phyloP scores from a whole-genome alignment of 2,888 invertebrate species.

The Abscondita cerata region DNA sequence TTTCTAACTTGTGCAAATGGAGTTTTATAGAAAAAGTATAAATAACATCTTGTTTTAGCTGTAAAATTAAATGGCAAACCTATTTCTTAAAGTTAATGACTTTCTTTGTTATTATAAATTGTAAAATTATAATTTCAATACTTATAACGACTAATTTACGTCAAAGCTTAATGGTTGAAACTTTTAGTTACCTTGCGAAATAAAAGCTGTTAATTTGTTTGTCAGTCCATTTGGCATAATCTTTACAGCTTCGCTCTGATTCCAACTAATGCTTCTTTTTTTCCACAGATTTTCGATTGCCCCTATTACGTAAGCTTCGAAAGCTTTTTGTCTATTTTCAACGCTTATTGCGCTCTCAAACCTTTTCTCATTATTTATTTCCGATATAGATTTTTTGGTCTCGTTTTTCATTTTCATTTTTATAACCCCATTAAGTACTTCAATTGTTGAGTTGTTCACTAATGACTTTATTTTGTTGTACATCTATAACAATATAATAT shows the following conservation, averaged over 20 bases:
- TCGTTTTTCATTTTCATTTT: too few species aligned
- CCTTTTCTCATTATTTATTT: background rate
- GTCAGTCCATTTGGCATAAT: slow-evolving; percentile 10
- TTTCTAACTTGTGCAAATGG: too few species aligned
- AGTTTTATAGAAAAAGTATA: too few species aligned
- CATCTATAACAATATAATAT: slow-evolving; percentile 2
- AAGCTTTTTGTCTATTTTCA: slow-evolving; percentile 62
- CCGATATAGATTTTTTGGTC: background rate
- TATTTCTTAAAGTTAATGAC: too few species aligned
- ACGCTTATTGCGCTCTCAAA: slow-evolving; percentile 62
- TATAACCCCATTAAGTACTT: slow-evolving; percentile 1
- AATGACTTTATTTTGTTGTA: background rate
- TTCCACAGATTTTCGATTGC: slow-evolving; percentile 64
- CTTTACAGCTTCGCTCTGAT: slow-evolving; percentile 58
- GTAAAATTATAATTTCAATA: too few species aligned
- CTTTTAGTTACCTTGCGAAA: slow-evolving; percentile 9
- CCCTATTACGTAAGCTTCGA: slow-evolving; percentile 65
- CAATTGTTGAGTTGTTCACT: background rate
- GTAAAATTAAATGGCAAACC: too few species aligned
- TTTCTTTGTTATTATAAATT: too few species aligned
- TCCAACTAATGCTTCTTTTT: slow-evolving; percentile 64
- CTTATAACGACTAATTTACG: too few species aligned
- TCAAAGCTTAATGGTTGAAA: background rate
- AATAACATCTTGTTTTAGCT: too few species aligned
- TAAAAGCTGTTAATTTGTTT: slow-evolving; percentile 12